Conservation (phyloP, 1,140 invertebrate genomes). For the Calliopsis andreniformis region DNA sequence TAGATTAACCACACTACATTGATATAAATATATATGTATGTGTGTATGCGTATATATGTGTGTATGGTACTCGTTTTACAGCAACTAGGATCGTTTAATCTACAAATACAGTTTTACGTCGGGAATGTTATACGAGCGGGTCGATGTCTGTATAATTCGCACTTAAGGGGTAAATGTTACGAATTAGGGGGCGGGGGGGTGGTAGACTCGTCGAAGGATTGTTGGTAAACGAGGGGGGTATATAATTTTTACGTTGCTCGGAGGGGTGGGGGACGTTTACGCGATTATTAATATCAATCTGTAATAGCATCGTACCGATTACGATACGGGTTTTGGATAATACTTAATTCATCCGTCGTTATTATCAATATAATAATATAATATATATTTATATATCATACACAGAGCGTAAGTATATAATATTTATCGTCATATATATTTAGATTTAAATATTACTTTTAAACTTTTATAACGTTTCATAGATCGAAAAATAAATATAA, state of each 20-base stretch:
- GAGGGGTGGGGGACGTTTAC: constrained; percentile 24
- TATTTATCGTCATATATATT: constrained; percentile 78
- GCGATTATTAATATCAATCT: constrained; percentile 70
- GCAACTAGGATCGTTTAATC: constrained; percentile 60
- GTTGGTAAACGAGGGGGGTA: not conserved
- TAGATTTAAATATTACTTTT: constrained; percentile 81
- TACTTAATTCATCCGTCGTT: constrained; percentile 63
- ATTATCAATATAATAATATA: constrained; percentile 59
- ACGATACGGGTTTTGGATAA: constrained; percentile 58
- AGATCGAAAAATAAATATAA: constrained; percentile 83
- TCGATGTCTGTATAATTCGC: constrained; percentile 64
- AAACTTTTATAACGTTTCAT: constrained; percentile 83
- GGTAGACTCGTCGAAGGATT: constrained; percentile 19
- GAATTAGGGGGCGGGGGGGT: constrained; percentile 22
- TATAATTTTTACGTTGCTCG: not conserved
- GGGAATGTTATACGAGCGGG: constrained; percentile 55
- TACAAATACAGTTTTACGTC: constrained; percentile 51
- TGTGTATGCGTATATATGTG: constrained; percentile 26
- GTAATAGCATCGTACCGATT: constrained; percentile 63
- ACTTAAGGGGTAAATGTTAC: constrained; percentile 43
- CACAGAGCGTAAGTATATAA: constrained; percentile 70
- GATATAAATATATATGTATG: constrained; percentile 63
- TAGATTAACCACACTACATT: constrained; percentile 66
- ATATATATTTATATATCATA: constrained; percentile 66
- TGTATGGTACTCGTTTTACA: constrained; percentile 51